These are phyloP conservation scores for Tiliacea aurago DNA, from an alignment of 2,888 invertebrate genomes.

Conservation along the genomic window DNA sequence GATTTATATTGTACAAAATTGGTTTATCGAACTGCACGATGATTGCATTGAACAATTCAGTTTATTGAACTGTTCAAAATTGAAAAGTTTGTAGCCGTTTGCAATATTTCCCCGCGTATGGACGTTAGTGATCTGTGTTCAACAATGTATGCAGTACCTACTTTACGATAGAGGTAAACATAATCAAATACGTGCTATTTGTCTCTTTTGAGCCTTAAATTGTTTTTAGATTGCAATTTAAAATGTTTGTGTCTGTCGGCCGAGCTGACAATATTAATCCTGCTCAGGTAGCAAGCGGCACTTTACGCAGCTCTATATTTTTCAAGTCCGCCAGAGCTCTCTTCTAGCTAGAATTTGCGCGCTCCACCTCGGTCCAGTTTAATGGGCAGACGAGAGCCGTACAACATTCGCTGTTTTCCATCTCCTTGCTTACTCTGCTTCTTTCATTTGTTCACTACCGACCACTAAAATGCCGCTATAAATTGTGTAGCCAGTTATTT, in stretches of 20 bases:
- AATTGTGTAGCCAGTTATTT: slow-evolving; percentile 50
- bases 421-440: slow-evolving; percentile 76
- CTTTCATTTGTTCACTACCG: slow-evolving; percentile 65
- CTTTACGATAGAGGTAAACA: slow-evolving; percentile 2
- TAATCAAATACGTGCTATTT: neutral
- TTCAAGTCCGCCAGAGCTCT: slow-evolving; percentile 74
- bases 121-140: slow-evolving; percentile 31
- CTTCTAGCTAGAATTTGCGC: slow-evolving; percentile 77
- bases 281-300: slow-evolving; percentile 67
- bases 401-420: slow-evolving; percentile 82
- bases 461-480: slow-evolving; percentile 63
- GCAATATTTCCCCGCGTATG: slow-evolving; percentile 57
- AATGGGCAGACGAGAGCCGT: slow-evolving; percentile 79
- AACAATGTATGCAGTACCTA: neutral
- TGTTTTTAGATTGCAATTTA: slow-evolving; percentile 50
- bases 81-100: slow-evolving; percentile 70
- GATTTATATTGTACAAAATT: slow-evolving; percentile 79
- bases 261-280: slow-evolving; percentile 70
- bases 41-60: slow-evolving; percentile 78
- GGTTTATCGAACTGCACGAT: slow-evolving; percentile 78
- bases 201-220: slow-evolving; percentile 18
- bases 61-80: slow-evolving; percentile 77
- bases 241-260: slow-evolving; percentile 48
- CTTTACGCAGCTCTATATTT: slow-evolving; percentile 74
- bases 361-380: slow-evolving; percentile 76